Conservation (phyloP, 2,888 invertebrate genomes). For the Hipparchia sbordonii region DNA sequence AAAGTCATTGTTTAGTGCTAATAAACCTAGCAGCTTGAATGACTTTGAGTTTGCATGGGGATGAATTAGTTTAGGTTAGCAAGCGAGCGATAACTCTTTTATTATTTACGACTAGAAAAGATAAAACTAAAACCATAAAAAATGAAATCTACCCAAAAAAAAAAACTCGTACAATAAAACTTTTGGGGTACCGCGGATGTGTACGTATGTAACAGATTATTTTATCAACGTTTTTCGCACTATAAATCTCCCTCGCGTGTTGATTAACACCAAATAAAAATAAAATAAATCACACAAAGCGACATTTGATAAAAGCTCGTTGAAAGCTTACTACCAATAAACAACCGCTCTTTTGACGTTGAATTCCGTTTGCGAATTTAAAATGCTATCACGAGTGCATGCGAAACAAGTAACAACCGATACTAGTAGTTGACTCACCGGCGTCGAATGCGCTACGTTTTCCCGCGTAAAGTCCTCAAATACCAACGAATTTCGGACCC, state of each 20-base stretch:
- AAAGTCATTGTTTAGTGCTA: too few relatives aligned
- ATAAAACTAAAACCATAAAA: too few relatives aligned
- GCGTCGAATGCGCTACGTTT: slow-evolving; percentile 60
- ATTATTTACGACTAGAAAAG: too few relatives aligned
- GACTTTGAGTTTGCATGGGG: too few relatives aligned
- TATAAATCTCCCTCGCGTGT: slow-evolving; percentile 6
- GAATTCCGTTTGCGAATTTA: slow-evolving; percentile 43
- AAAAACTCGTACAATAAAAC: not conserved
- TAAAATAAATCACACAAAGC: slow-evolving; percentile 15
- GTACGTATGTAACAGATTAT: not conserved
- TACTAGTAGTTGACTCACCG: slow-evolving; percentile 65
- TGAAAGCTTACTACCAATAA: slow-evolving; percentile 18
- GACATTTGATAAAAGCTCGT: slow-evolving; percentile 14
- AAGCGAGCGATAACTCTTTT: too few relatives aligned
- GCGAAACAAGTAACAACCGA: slow-evolving; percentile 49
- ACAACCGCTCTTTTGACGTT: slow-evolving; percentile 24
- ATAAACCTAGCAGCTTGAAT: too few relatives aligned
- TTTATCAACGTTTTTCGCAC: not conserved
- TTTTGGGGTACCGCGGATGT: not conserved
- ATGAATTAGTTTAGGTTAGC: too few relatives aligned
- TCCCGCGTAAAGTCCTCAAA: slow-evolving; percentile 64
- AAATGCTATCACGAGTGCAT: slow-evolving; percentile 61
- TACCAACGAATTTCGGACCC: slow-evolving; percentile 38
- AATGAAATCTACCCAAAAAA: not conserved
- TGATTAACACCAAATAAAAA: slow-evolving; percentile 18